Conservation (phyloP, 2,888 invertebrate genomes). For the Latrodectus elegans region DNA sequence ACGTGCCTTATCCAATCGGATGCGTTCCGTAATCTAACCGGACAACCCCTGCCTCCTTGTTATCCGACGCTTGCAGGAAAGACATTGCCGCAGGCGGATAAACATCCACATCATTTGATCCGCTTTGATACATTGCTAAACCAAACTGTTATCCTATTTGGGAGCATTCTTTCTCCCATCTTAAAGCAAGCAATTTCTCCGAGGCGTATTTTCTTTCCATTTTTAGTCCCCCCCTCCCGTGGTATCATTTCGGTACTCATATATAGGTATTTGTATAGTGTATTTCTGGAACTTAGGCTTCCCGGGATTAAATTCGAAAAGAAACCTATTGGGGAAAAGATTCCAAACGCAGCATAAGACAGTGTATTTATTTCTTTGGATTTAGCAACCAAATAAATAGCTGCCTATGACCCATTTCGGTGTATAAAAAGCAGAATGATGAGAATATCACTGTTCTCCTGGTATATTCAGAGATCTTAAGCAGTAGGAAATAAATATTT, state of each 20-base stretch:
- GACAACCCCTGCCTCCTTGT: constrained; percentile 27
- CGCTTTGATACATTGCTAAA: constrained; percentile 20
- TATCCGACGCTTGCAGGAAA: constrained; percentile 52
- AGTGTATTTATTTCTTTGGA: not conserved
- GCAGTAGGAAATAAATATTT: too few species aligned
- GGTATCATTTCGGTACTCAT: constrained; percentile 3
- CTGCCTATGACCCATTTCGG: too few species aligned
- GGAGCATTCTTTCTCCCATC: constrained; percentile 21
- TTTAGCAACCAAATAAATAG: not conserved
- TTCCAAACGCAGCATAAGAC: too few species aligned
- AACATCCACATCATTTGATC: constrained; percentile 64
- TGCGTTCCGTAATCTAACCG: constrained; percentile 41
- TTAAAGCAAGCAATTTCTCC: not conserved
- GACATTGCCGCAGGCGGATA: constrained; percentile 47
- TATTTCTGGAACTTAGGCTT: not conserved
- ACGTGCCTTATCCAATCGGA: constrained; percentile 59
- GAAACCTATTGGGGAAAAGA: too few species aligned
- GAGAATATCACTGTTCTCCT: too few species aligned
- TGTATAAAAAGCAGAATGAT: too few species aligned
- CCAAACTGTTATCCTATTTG: constrained; percentile 60
- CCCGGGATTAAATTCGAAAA: too few species aligned
- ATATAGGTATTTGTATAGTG: not conserved
- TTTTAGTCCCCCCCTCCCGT: not conserved
- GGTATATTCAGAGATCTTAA: too few species aligned
- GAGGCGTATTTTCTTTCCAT: not conserved